phyloP scores from a whole-genome alignment of 1,140 invertebrate species.

The Eubasilissa regina region DNA sequence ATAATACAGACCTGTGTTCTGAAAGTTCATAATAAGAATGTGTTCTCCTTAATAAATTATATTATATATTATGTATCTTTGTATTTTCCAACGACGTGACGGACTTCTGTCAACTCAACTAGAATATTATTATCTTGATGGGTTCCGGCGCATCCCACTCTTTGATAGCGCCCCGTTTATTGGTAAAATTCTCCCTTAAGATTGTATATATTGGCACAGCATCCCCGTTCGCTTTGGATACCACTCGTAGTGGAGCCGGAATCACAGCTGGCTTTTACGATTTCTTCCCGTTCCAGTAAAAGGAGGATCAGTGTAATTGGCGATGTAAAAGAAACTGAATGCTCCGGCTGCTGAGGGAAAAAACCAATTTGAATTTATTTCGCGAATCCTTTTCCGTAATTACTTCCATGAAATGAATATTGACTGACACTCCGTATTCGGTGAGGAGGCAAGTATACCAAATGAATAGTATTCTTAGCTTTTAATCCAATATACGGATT shows the following conservation, averaged over 20 bases:
- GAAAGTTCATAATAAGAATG: too few species aligned
- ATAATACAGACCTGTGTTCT: too few species aligned
- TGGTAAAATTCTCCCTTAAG: background rate
- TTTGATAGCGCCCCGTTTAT: conserved; percentile 15
- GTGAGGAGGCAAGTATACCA: too few species aligned
- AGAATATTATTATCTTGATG: background rate
- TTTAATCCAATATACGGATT: too few species aligned
- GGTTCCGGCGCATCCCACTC: background rate
- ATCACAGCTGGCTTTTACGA: conserved; percentile 10
- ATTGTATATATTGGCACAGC: too few species aligned
- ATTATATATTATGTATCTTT: too few species aligned
- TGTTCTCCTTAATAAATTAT: too few species aligned
- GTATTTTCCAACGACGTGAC: too few species aligned
- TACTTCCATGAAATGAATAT: too few species aligned
- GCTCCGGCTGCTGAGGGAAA: background rate
- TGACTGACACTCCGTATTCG: too few species aligned
- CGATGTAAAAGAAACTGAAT: background rate
- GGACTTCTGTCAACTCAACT: too few species aligned
- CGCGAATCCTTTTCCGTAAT: conserved; percentile 1
- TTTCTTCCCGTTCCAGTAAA: background rate
- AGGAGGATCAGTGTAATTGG: conserved; percentile 2
- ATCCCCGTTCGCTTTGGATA: background rate
- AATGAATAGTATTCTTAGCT: too few species aligned
- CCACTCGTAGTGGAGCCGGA: background rate
- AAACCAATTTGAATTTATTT: conserved; percentile 13